Percentiles rank a stretch among this genome's conserved stretches.
phyloP scores from a whole-genome alignment of 2,113 vertebrate genomes.

The Epinephelus moara region DNA sequence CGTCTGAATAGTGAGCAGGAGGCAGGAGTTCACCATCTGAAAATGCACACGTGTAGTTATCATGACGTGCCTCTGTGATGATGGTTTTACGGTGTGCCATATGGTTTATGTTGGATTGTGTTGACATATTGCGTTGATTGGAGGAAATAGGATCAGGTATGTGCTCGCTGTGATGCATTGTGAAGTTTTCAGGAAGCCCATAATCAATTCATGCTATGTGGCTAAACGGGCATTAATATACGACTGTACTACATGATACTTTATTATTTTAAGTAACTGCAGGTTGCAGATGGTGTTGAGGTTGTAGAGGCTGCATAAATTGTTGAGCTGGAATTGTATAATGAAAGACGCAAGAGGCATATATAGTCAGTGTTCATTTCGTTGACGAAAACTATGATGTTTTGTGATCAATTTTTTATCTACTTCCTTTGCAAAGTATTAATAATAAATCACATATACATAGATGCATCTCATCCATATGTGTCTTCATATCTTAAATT shows the following conservation, averaged over 20 bases:
- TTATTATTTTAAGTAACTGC: neutral
- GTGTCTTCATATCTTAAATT: no score
- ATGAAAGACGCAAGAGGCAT: no score
- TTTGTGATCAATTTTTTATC: no score
- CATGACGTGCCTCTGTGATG: conserved; percentile 16
- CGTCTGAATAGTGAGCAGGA: conserved; percentile 21
- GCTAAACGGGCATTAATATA: neutral
- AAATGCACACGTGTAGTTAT: conserved; percentile 50
- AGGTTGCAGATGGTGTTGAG: neutral
- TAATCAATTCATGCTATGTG: neutral
- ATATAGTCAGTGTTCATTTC: no score
- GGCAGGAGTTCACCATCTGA: conserved; percentile 48
- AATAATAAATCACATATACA: no score
- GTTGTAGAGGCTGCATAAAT: no score
- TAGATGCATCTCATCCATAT: no score
- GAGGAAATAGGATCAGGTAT: conserved; percentile 3
- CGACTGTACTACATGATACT: neutral
- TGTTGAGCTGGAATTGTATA: no score
- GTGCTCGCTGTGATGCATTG: neutral
- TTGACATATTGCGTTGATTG: conserved; percentile 19
- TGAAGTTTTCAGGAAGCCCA: neutral
- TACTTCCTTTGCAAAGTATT: no score
- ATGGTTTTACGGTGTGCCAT: conserved; percentile 42
- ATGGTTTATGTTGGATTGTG: conserved; percentile 29
- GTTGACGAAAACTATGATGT: no score